Evolutionary conservation across 2,113 vertebrate species (phyloP).

Genomic region (Dipodomys merriami): DNA sequence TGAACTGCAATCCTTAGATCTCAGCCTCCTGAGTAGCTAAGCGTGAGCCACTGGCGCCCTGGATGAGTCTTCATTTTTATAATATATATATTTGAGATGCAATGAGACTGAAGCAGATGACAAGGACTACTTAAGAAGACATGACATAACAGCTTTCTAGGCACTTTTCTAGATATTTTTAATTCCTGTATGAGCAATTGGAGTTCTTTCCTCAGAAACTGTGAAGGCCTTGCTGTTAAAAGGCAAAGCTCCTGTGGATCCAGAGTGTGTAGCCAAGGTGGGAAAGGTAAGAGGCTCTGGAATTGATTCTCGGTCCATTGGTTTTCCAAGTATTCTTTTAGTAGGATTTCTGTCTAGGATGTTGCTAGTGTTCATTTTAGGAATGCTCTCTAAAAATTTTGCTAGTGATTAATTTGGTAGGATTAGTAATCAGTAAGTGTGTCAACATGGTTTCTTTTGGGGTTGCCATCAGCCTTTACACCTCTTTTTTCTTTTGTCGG

Average conservation of each 20-base stretch:
- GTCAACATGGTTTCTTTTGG: not conserved
- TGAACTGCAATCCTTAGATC: no score
- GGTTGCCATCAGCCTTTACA: not conserved
- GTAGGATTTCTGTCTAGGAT: not conserved
- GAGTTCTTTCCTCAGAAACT: slow-evolving; percentile 82
- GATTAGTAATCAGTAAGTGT: not conserved
- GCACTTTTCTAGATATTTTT: not conserved
- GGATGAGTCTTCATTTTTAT: not conserved
- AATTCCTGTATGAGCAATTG: not conserved
- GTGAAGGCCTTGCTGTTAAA: slow-evolving; percentile 92
- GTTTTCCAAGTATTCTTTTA: not conserved
- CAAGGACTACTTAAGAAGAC: slow-evolving; percentile 2
- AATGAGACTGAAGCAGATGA: not conserved
- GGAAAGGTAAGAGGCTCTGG: slow-evolving; percentile 87
- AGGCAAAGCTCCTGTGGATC: slow-evolving; percentile 92
- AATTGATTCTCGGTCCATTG: not conserved
- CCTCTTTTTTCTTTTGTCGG: no score
- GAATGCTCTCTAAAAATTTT: not conserved
- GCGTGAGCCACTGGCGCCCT: no score
- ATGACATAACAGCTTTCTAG: slow-evolving; percentile 35
- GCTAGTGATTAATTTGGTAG: not conserved
- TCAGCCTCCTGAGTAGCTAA: no score
- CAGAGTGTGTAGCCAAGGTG: slow-evolving; percentile 90
- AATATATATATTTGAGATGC: not conserved
- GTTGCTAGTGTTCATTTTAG: not conserved